phyloP scores from a whole-genome alignment of 2,888 invertebrate species.

The Pandemis corylana region DNA sequence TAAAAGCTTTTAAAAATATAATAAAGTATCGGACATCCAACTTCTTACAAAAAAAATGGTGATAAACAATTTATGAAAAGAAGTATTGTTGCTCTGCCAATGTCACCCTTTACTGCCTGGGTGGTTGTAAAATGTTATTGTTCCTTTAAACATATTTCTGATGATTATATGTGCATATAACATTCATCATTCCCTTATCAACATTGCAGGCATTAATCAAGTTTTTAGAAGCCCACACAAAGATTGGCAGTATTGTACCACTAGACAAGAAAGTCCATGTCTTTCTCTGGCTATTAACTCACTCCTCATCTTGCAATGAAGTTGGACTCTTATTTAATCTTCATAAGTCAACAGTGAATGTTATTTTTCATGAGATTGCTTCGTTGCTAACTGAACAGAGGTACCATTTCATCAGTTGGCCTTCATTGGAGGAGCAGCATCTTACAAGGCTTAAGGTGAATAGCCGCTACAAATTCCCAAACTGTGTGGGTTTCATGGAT shows the following conservation, averaged over 20 bases:
- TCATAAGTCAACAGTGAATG: slow-evolving; percentile 72
- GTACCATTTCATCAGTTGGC: slow-evolving; percentile 73
- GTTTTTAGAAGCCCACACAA: slow-evolving; percentile 59
- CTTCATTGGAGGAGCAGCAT: slow-evolving; percentile 75
- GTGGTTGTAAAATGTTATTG: too few relatives aligned
- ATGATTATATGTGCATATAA: background rate
- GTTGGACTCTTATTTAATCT: slow-evolving; percentile 70
- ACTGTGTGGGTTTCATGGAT: slow-evolving; percentile 79
- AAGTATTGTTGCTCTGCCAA: too few relatives aligned
- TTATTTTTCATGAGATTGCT: slow-evolving; percentile 74
- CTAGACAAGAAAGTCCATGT: slow-evolving; percentile 77
- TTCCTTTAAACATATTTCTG: too few relatives aligned
- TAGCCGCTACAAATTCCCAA: slow-evolving; percentile 73
- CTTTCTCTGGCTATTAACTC: slow-evolving; percentile 71
- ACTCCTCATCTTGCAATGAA: slow-evolving; percentile 71
- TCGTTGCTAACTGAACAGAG: slow-evolving; percentile 63
- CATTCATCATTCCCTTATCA: background rate
- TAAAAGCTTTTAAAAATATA: too few relatives aligned
- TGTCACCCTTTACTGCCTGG: too few relatives aligned
- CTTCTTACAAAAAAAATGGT: background rate
- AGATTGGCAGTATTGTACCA: slow-evolving; percentile 59
- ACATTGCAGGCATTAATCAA: slow-evolving; percentile 63
- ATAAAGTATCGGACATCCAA: background rate
- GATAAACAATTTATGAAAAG: too few relatives aligned
- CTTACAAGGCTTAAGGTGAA: slow-evolving; percentile 75